phyloP scores from a whole-genome alignment of 2,888 invertebrate genomes.

The Ctena decussata region DNA sequence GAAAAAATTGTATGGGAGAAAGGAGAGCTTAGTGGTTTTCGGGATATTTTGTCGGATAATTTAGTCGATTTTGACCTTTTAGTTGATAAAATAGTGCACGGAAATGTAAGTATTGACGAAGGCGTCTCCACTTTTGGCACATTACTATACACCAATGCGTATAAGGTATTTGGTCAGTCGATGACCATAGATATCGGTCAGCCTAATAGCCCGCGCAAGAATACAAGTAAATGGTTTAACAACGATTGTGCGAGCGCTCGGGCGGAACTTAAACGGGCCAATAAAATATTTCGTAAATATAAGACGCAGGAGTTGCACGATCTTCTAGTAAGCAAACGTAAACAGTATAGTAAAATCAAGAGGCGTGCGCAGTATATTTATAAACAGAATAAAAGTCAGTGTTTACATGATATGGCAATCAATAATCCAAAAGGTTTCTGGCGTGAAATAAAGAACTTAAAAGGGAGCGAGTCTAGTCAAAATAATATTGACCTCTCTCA shows the following conservation, averaged over 20 bases:
- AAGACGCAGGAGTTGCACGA: neutral
- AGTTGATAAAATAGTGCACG: neutral
- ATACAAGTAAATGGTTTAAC: constrained; percentile 6
- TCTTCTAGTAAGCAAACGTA: neutral
- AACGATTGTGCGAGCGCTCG: constrained; percentile 7
- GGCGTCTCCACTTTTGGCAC: neutral
- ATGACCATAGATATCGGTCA: neutral
- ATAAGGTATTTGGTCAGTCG: constrained; percentile 1
- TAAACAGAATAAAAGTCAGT: neutral
- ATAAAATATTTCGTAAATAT: constrained; percentile 1
- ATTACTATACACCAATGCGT: neutral
- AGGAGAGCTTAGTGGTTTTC: neutral
- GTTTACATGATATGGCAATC: constrained; percentile 2
- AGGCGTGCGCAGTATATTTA: neutral
- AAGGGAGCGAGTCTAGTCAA: neutral
- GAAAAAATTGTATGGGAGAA: neutral
- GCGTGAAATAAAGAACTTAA: neutral
- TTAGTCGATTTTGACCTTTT: neutral
- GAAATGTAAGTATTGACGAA: neutral
- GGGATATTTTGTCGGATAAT: neutral
- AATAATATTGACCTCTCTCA: neutral
- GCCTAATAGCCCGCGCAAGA: neutral
- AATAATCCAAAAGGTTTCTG: constrained; percentile 16
- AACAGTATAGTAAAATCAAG: constrained; percentile 11
- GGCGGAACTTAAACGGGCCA: constrained; percentile 7